These are phyloP conservation scores for Craniophora ligustri DNA, from an alignment of 2,888 invertebrate genomes.

Conservation along the genomic window DNA sequence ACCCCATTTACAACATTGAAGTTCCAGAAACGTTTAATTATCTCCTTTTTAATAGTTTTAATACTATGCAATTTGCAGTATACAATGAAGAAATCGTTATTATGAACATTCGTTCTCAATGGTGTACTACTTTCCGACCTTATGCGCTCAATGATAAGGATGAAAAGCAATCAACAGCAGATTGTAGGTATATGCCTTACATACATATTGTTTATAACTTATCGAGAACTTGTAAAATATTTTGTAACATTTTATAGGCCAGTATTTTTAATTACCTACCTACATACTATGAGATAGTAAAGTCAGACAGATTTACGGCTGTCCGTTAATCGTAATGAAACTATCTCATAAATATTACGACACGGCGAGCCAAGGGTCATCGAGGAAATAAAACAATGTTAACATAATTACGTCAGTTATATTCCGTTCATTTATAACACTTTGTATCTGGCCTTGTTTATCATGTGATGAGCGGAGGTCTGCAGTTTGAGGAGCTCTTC, in stretches of 20 bases:
- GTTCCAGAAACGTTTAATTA: too few species aligned
- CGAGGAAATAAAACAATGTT: constrained; percentile 47
- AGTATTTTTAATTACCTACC: constrained; percentile 12
- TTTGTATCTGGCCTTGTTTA: constrained; percentile 98
- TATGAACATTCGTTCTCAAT: too few species aligned
- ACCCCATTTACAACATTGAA: too few species aligned
- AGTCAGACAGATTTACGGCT: constrained; percentile 13
- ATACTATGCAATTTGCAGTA: too few species aligned
- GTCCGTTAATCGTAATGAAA: constrained; percentile 14
- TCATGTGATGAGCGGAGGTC: constrained; percentile 95
- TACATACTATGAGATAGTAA: constrained; percentile 16
- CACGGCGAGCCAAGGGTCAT: constrained; percentile 28
- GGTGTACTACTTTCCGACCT: too few species aligned
- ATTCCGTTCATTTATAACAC: constrained; percentile 90
- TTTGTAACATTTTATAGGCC: constrained; percentile 10
- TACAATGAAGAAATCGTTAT: too few species aligned
- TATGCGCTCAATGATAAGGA: too few species aligned
- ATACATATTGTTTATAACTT: constrained; percentile 10
- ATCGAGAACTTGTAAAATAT: constrained; percentile 9
- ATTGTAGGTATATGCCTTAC: too few species aligned
- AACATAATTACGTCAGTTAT: constrained; percentile 56
- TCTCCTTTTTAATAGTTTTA: too few species aligned
- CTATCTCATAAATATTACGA: constrained; percentile 19
- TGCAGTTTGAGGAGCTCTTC: constrained; percentile 98
- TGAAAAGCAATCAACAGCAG: too few species aligned